These are phyloP conservation scores for Stegastes partitus DNA, from an alignment of 2,113 vertebrate species.

Conservation along the genomic window DNA sequence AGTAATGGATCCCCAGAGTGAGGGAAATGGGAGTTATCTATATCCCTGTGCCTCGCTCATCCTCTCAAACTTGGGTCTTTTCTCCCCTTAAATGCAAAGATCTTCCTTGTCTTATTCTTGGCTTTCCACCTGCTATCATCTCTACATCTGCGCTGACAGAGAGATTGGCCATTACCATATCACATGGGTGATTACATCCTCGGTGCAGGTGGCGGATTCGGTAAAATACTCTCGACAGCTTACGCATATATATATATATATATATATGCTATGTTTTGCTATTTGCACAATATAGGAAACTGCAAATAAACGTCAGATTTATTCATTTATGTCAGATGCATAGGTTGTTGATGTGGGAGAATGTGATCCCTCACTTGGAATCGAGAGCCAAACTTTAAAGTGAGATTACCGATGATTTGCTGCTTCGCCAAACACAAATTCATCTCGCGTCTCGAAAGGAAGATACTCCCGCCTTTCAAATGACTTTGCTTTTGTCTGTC, in stretches of 20 bases:
- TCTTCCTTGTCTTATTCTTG: constrained; percentile 27
- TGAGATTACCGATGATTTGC: constrained; percentile 28
- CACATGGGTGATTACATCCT: constrained; percentile 52
- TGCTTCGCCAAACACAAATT: constrained; percentile 27
- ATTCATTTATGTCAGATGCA: constrained; percentile 26
- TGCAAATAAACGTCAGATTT: constrained; percentile 6
- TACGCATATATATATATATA: too few species aligned
- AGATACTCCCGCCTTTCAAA: constrained; percentile 8
- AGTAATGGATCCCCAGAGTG: constrained; percentile 74
- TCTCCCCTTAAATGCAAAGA: constrained; percentile 36
- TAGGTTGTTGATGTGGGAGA: constrained; percentile 28
- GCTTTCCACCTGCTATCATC: constrained; percentile 53
- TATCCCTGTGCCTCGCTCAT: constrained; percentile 41
- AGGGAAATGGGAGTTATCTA: constrained; percentile 55
- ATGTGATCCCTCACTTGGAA: constrained; percentile 14
- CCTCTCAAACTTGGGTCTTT: constrained; percentile 39
- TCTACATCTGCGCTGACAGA: constrained; percentile 42
- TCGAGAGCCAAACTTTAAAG: constrained; percentile 32
- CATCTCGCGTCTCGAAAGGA: background rate
- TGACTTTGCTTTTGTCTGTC: constrained; percentile 4
- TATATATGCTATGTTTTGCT: constrained; percentile 4
- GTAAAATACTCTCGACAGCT: background rate
- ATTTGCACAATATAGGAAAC: constrained; percentile 8
- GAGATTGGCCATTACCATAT: constrained; percentile 59
- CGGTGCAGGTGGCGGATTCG: constrained; percentile 24